Evolutionary conservation across 2,113 vertebrate genomes (phyloP), one percentile per base, ranked within the genome.

Genomic region (Clarias macrocephalus): DNA sequence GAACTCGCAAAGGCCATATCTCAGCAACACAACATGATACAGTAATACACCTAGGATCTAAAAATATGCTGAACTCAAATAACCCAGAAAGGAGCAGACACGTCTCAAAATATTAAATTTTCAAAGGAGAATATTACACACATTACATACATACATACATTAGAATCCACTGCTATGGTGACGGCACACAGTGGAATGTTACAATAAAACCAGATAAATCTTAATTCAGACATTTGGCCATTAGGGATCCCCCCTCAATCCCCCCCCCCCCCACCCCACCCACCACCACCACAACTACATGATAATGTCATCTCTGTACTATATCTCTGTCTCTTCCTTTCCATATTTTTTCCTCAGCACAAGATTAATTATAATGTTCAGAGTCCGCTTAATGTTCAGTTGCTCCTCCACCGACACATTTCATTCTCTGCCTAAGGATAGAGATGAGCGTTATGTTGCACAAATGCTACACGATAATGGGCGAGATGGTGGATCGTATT

Each of bases 351-450:
- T 87, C 8, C 86, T 88, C 86, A 88, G 19, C 65, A 18, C 42
- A 48, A 76, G 65, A 88, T 81, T 88, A 90, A 88, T 86, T 88
- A 90, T 76, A 56, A 48, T 37, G 33, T 86, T 83, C 86, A 89
- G 80, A 70, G 72, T n/a, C 25, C 42, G 63, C 54, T 81, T 42
- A 76, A 48, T 48, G 70, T 86, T 86, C 75, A 80, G 73, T 42
- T 73, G 80, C 81, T 75, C 37, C 81, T 84, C 83, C 84, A 75
- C 82, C 80, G 83, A 86, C 37, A 80, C 80, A 82, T 70, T 80
- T 82, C 86, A 86, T 89, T 18, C 28, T 83, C 83, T 79, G 57
- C 82, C 56, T 83, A 77, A 56, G 85, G 84, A 75, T 59, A 68
- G 85, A 75, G 85, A 81, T 73, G 72, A 52, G 65, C 60, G 63